Evolutionary conservation across 2,113 vertebrate species (phyloP).

Genomic region (Osmerus mordax): DNA sequence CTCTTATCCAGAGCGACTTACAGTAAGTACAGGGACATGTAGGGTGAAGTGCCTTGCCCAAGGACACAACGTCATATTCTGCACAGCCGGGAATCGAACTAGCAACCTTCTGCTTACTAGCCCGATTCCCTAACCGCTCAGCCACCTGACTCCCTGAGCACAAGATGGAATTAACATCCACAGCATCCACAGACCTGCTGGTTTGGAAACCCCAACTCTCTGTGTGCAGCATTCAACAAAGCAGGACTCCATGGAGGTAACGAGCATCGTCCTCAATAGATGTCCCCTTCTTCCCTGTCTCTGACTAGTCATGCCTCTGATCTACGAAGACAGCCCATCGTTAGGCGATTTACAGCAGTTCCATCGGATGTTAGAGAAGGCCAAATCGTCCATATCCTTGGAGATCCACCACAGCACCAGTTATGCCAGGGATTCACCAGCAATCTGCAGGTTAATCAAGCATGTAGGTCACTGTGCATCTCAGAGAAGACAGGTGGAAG

Average conservation of each 20-base stretch:
- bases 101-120: no score
- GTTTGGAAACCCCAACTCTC: neutral
- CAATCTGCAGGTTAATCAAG: conserved; percentile 23
- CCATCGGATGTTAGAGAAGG: no score
- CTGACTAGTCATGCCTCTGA: neutral
- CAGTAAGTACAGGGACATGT: no score
- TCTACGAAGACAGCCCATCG: neutral
- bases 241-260: neutral
- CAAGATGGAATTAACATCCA: conserved; percentile 3
- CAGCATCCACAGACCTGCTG: neutral
- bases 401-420: conserved; percentile 6
- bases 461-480: conserved; percentile 7
- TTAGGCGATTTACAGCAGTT: no score
- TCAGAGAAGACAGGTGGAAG: conserved; percentile 10
- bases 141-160: neutral
- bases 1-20: no score
- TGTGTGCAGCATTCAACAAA: conserved; percentile 4
- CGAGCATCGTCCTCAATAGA: neutral
- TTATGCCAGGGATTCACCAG: conserved; percentile 10
- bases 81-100: no score
- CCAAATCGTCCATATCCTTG: conserved; percentile 12
- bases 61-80: no score
- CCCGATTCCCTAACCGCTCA: no score
- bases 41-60: no score
- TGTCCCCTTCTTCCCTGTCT: neutral